Evolutionary conservation across 2,888 invertebrate genomes (phyloP).

Genomic region (Augochlorella aurata): DNA sequence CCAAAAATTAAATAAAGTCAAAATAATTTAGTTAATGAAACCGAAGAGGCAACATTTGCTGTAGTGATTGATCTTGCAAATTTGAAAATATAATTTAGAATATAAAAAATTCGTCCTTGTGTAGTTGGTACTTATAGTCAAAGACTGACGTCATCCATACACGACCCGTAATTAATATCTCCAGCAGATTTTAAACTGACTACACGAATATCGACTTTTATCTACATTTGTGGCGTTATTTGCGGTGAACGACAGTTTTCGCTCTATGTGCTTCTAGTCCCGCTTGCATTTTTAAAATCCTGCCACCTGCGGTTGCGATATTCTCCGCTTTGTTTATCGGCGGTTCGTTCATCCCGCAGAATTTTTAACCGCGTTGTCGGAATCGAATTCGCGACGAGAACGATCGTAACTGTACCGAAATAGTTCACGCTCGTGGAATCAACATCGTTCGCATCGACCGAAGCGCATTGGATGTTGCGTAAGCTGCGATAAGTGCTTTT

Average conservation of each 20-base stretch:
- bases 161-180: no score
- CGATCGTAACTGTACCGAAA: not conserved
- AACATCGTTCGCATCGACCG: not conserved
- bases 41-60: no score
- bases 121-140: no score
- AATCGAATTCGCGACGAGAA: not conserved
- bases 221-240: not conserved
- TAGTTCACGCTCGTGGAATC: conserved; percentile 11
- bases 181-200: no score
- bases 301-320: not conserved
- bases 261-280: not conserved
- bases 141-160: no score
- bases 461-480: conserved; percentile 14
- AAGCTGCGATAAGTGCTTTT: conserved; percentile 8
- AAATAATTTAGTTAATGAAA: no score
- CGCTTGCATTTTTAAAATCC: not conserved
- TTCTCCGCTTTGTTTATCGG: not conserved
- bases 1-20: no score
- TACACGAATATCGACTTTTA: no score
- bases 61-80: no score
- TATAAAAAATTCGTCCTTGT: no score
- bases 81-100: no score
- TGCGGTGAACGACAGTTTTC: not conserved
- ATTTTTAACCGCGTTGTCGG: not conserved
- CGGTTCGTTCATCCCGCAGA: not conserved